phyloP scores from a whole-genome alignment of 1,140 invertebrate genomes.

The Panagrolaimus sp. region DNA sequence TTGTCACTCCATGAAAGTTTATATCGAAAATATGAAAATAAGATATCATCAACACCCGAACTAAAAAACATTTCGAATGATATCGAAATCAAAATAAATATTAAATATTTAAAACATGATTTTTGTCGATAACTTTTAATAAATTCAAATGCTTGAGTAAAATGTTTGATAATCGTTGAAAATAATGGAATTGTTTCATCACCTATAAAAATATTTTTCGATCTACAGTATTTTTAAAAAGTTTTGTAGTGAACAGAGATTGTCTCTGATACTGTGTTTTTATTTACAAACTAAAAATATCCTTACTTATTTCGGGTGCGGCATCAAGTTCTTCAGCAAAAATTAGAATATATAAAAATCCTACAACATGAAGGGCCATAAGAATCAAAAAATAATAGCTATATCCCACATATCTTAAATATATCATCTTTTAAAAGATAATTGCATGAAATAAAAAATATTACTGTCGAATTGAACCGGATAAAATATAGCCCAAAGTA shows the following conservation, averaged over 20 bases:
- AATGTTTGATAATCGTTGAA: too few species aligned
- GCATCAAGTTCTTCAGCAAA: slow-evolving; percentile 2
- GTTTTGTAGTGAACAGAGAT: too few species aligned
- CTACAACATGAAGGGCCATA: slow-evolving; percentile 23
- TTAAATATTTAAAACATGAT: too few species aligned
- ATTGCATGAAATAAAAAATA: slow-evolving; percentile 3
- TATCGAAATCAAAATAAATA: too few species aligned
- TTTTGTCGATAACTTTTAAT: too few species aligned
- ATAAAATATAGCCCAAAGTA: slow-evolving; percentile 37
- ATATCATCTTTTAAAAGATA: background rate
- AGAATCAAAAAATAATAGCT: slow-evolving; percentile 26
- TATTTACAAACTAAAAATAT: too few species aligned
- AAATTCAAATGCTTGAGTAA: too few species aligned
- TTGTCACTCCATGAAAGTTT: slow-evolving; percentile 44
- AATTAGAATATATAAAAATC: background rate
- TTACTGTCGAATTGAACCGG: slow-evolving; percentile 40
- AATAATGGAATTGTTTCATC: too few species aligned
- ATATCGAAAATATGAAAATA: slow-evolving; percentile 46
- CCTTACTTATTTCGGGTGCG: background rate
- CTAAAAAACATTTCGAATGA: slow-evolving; percentile 35
- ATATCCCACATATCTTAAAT: slow-evolving; percentile 31
- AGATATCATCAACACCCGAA: slow-evolving; percentile 34
- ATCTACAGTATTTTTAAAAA: too few species aligned
- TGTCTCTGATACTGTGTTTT: too few species aligned
- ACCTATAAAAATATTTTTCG: too few species aligned